phyloP scores from a whole-genome alignment of 2,797 vertebrate species.

The Hemibagrus guttatus region DNA sequence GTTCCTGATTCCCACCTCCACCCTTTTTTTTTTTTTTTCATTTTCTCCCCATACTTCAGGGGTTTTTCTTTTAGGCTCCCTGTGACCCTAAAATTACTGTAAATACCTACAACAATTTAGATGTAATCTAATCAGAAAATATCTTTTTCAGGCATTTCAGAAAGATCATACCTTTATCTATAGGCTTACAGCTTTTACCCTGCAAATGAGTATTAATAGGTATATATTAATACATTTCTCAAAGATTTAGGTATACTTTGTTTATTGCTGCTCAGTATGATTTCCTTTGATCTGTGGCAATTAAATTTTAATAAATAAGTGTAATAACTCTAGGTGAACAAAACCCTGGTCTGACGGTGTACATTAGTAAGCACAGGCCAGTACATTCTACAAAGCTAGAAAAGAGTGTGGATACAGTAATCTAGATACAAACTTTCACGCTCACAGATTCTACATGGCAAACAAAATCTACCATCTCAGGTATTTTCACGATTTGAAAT shows the following conservation, averaged over 20 bases:
- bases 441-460: background rate
- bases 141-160: background rate
- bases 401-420: background rate
- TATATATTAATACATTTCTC: background rate
- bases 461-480: background rate
- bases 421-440: background rate
- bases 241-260: background rate
- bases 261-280: background rate
- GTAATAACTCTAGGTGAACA: too few species aligned
- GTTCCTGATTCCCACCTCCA: too few species aligned
- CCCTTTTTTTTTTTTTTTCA: too few species aligned
- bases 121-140: background rate
- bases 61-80: too few species aligned
- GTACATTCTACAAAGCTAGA: background rate
- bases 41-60: too few species aligned
- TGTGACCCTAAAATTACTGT: background rate
- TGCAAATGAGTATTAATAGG: too few species aligned
- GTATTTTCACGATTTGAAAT: conserved; percentile 9
- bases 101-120: background rate
- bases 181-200: too few species aligned
- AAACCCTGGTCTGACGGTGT: background rate
- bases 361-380: background rate
- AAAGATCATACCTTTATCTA: too few species aligned
- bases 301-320: too few species aligned
- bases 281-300: background rate